Evolutionary conservation across 2,888 invertebrate genomes (phyloP), one percentile per base, ranked within the genome.

Genomic region (Liopterus haemorrhoidalis): DNA sequence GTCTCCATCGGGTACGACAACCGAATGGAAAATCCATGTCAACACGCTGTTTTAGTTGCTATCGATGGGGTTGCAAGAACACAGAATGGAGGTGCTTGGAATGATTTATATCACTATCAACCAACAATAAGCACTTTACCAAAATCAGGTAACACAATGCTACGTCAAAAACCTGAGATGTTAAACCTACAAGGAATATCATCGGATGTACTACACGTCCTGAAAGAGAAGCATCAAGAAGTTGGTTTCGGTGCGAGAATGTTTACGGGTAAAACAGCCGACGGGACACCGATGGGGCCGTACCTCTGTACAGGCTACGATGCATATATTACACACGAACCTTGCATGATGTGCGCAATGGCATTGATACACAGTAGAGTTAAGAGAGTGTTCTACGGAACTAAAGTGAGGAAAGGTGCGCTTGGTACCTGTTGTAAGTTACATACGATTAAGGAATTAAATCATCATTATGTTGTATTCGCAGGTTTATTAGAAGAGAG

Each of bases 331-430:
- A 76, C 84, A 0, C 75, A 75, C 48, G 96, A 97, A 64, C 95
- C 96, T 0, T 97, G 97, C 68, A 63, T 88, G 1, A 90, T 96
- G 85, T 97, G 97, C 69, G 75, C 91, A 0, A 97, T 97, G 96
- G 95, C 87, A 0, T 70, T 97, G 41, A 75, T 94, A 0, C 96
- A 97, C 66, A 89, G 92, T n/a, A 72, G 96, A 49, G 81, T 79
- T 0, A 79, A 79, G 40, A 73, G 88, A 46, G 80, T 95, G 2
- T 95, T 94, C 65, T 95, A 83, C 61, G 74, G 78, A 4, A 59
- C 70, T 0, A 73, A 74, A 46, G 63, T 66, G 0, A 45, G 55
- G 0, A 71, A 73, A 44, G 95, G 95, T 1, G 88, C 81, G 0
- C 65, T 95, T 1, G 78, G 78, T 1, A 81, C 81, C 1, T 71